Evolutionary conservation across 92 coral and sea anemone genomes (phyloP).

Genomic region (Montipora capitata): DNA sequence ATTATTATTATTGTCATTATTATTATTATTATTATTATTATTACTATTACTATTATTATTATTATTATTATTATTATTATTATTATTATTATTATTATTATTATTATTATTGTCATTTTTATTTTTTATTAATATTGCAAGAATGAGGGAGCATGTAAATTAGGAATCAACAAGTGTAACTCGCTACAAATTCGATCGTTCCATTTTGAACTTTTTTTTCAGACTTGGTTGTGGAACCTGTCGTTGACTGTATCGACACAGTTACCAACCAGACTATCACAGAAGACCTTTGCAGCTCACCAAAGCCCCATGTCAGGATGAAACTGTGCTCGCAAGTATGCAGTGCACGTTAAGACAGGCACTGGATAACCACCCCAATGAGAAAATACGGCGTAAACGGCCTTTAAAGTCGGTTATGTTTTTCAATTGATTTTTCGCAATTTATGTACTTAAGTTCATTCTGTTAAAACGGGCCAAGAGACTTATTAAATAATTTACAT

Average conservation of each 20-base stretch:
- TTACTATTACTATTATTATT: too few relatives aligned
- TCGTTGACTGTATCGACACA: constrained; percentile 36
- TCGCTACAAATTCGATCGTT: not conserved
- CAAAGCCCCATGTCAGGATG: constrained; percentile 23
- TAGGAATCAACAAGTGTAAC: too few relatives aligned
- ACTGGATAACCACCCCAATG: not conserved
- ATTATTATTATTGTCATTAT: too few relatives aligned
- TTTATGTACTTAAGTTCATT: not conserved
- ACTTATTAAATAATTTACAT: constrained; percentile 1
- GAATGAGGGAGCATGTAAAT: too few relatives aligned
- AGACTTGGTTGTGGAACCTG: constrained; percentile 26
- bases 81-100: not conserved
- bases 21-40: too few relatives aligned
- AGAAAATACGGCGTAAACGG: not conserved
- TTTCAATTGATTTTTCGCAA: not conserved
- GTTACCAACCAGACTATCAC: not conserved
- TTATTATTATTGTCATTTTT: too few relatives aligned
- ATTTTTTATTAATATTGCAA: too few relatives aligned
- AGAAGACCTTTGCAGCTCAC: constrained; percentile 14
- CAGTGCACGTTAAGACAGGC: not conserved
- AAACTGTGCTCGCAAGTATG: constrained; percentile 36
- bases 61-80: not conserved
- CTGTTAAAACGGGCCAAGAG: not conserved
- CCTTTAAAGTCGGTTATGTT: not conserved
- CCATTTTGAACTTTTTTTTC: not conserved